Base-by-base conservation (phyloP, 23 tunicate species). In the Phallusia fumigata region DNA sequence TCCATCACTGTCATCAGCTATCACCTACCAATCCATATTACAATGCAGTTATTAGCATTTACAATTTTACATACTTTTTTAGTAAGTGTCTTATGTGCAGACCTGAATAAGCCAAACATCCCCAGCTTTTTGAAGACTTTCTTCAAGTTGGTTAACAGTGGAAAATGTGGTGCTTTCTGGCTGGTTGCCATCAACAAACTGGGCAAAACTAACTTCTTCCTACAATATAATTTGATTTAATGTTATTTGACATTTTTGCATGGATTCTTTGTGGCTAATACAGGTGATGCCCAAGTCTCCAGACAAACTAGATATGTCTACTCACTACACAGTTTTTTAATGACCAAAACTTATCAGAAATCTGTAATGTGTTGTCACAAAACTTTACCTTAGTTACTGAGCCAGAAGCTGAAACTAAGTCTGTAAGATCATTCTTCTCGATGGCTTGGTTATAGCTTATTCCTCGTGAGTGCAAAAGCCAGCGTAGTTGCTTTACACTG, bases 21-120 rank as follows among this genome's bases (percentile, higher is more conserved):
- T 52, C 15, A 84, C 47, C 86, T 83, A 11, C 3, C 53, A 40
- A 40, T 40, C 47, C 47, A 10, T 40, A 10, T 40, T 40, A 40
- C 47, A 40, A 40, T n/a, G n/a, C n/a, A n/a, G n/a, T n/a, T n/a
- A 40, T 40, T 40, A 40, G 47, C 8, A 10, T 3, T 18, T 3
- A 10, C 6, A 28, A 65, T 65, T 26, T 5, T 2, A 65, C 32
- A 65, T 65, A 26, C 8, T 5, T 65, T 5, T 65, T 26, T 30
- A 6, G 74, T 65, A 65, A 65, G 18, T 75, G 3, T 40, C 5
- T 3, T 40, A 58, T 22, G 13, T 35, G 52, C 24, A 24, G 30
- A 85, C 88, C 79, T 85, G 88, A 36, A 85, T 73, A n/a, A 85
- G 79, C 88, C 88, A 85, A 22, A 85, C 69, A 28, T 85, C 83